phyloP scores from a whole-genome alignment of 2,888 invertebrate genomes.

The Trissolcus brochymenae region DNA sequence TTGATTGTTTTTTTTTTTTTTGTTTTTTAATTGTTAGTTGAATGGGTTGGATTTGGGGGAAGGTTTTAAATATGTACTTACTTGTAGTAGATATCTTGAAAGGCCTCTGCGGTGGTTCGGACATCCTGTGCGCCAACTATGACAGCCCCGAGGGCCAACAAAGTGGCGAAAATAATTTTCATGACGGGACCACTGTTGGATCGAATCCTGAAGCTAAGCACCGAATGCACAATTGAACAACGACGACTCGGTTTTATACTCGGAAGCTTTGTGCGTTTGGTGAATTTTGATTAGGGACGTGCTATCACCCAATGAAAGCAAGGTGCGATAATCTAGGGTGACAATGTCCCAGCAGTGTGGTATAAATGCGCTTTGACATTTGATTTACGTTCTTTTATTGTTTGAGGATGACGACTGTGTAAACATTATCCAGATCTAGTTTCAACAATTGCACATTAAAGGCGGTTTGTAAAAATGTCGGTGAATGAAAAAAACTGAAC shows the following conservation, averaged over 20 bases:
- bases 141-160: conserved; percentile 65
- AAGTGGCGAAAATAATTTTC: conserved; percentile 66
- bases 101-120: conserved; percentile 68
- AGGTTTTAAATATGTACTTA: conserved; percentile 54
- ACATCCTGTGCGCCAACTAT: conserved; percentile 63
- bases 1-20: too few relatives aligned
- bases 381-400: neutral
- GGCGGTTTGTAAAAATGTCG: neutral
- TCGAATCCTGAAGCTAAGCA: conserved; percentile 72
- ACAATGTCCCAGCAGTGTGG: conserved; percentile 58
- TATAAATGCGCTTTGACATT: neutral
- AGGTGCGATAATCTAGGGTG: conserved; percentile 71
- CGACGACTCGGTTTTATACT: conserved; percentile 74
- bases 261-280: conserved; percentile 65
- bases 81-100: conserved; percentile 72
- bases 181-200: conserved; percentile 66
- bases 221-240: conserved; percentile 72
- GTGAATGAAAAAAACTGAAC: neutral
- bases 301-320: conserved; percentile 69
- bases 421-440: neutral
- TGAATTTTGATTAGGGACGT: conserved; percentile 73
- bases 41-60: too few relatives aligned
- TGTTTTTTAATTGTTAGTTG: too few relatives aligned
- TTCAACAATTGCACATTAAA: neutral
- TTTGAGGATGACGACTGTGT: neutral